Base-by-base conservation (phyloP, 2,888 invertebrate genomes). In the Drosophila merina region DNA sequence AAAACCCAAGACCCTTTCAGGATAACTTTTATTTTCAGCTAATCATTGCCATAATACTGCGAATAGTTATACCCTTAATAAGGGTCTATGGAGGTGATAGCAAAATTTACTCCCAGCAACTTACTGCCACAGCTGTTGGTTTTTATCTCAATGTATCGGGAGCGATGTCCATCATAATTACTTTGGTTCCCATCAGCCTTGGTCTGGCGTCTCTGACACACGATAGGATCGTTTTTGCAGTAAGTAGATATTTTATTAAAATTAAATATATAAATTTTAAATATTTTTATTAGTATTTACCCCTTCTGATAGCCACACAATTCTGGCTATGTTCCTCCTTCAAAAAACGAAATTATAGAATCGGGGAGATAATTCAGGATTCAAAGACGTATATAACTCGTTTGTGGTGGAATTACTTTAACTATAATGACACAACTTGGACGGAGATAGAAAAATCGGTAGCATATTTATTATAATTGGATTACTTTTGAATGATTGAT, bases 171-270 rank as follows among this genome's bases (percentile, higher is more conserved):
- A 45, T 76, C 7, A 49, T 69, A 10, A 30, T 69, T 10, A 28
- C 54, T 4, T 4, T 69, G 0, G 28, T 69, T 2, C 51, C 59
- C n/a, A 31, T 72, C 0, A 63, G 75, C 12, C 9, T 62, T 8
- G 26, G 8, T 9, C 7, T 82, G 6, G 25, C 66, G 1, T 26
- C 56, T 4, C 0, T 58, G 9, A 69, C 68, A 9, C 54, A 40
- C 1, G 48, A 72, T n/a, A 76, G 72, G 79, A 66, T 68, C 4
- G 42, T 54, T 2, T 31, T 64, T 9, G 36, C 58, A 62, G 82
- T 79, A 45, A 26, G 67, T 52, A 42, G 4, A n/a, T 10, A 5
- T 3, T 9, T 3, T 3, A 3, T 7, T 49, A 5, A 3, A 26
- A 14, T 4, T 1, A 3, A 7, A 4, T 9, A 25, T 44, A 20